Conservation (phyloP, 2,797 vertebrate genomes). For the Acipenser oxyrinchus region DNA sequence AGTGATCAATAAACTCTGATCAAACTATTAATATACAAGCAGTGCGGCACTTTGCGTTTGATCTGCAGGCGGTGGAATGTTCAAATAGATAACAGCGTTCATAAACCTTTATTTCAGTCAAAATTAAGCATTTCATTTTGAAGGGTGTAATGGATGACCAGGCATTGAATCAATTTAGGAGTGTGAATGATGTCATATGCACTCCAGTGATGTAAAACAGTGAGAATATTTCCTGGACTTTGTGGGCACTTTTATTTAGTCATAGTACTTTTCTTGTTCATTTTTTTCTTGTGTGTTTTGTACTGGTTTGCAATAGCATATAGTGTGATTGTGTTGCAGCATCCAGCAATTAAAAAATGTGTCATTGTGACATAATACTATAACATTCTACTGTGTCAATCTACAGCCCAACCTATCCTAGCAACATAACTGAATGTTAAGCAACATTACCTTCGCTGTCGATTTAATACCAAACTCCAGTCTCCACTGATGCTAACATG, state of each 20-base stretch:
- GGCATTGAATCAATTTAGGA: neutral
- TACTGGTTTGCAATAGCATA: too few relatives aligned
- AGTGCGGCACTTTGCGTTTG: neutral
- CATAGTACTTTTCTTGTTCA: too few relatives aligned
- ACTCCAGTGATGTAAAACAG: too few relatives aligned
- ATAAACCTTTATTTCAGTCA: neutral
- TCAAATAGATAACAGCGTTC: neutral
- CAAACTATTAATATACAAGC: neutral
- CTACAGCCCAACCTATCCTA: too few relatives aligned
- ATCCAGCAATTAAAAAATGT: conserved; percentile 10
- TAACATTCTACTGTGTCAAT: too few relatives aligned
- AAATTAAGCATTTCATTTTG: neutral
- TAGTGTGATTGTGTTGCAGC: conserved; percentile 1
- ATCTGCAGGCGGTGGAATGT: neutral
- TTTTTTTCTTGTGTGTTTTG: neutral
- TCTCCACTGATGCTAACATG: too few relatives aligned
- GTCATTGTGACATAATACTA: too few relatives aligned
- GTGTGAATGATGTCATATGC: neutral
- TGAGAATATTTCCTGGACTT: too few relatives aligned
- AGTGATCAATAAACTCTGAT: neutral
- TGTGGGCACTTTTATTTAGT: too few relatives aligned
- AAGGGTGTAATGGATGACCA: neutral
- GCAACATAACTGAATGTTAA: too few relatives aligned
- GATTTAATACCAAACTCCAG: too few relatives aligned
- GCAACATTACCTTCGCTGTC: too few relatives aligned